Conservation (phyloP, 2,797 vertebrate species). For the Hyperoplus immaculatus region DNA sequence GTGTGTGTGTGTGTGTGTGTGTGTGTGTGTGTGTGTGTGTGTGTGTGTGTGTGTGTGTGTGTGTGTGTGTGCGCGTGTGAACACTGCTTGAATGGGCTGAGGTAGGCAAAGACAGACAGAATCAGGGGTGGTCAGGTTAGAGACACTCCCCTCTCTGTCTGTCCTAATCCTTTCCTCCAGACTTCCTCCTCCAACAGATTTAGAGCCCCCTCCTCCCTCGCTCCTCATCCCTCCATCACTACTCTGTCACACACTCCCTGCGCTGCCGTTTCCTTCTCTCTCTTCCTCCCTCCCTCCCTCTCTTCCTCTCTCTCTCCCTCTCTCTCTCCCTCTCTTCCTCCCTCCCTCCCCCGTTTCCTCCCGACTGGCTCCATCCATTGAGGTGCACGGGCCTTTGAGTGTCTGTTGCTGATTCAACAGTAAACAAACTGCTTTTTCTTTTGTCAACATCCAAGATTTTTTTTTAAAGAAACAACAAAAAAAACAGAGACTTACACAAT, state of each 20-base stretch:
- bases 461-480: not conserved
- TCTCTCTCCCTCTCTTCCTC: conserved; percentile 79
- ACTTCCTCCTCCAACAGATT: conserved; percentile 89
- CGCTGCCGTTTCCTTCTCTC: conserved; percentile 78
- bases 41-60: conserved; percentile 12
- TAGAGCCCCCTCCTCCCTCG: conserved; percentile 74
- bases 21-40: no score
- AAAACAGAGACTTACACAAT: conserved; percentile 25
- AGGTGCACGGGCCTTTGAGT: conserved; percentile 33
- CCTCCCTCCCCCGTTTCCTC: conserved; percentile 70
- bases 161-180: conserved; percentile 90
- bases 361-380: conserved; percentile 53
- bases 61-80: conserved; percentile 24
- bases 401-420: conserved; percentile 60
- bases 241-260: conserved; percentile 79
- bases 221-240: conserved; percentile 80
- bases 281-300: conserved; percentile 68
- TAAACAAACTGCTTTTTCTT: conserved; percentile 56
- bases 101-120: conserved; percentile 57
- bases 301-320: conserved; percentile 65
- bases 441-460: conserved; percentile 25
- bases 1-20: no score
- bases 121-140: conserved; percentile 76
- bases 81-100: conserved; percentile 61
- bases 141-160: conserved; percentile 79